Conservation (phyloP, 2,888 invertebrate genomes). For the Hofmannophila pseudospretella region DNA sequence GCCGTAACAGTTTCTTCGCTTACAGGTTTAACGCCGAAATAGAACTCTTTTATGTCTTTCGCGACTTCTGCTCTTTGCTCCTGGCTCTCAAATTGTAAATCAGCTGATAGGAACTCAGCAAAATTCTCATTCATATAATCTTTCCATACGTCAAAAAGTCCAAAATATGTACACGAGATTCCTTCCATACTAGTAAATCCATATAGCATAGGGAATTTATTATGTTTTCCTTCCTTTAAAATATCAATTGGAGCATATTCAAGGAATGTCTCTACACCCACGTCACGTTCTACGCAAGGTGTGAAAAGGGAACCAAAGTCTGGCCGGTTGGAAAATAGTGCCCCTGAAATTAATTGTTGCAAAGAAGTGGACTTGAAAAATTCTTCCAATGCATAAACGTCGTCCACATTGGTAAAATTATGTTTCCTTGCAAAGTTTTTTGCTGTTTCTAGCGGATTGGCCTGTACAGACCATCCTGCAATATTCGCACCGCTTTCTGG, state of each 20-base stretch:
- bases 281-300: constrained; percentile 21
- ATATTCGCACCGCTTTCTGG: constrained; percentile 39
- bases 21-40: constrained; percentile 29
- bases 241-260: constrained; percentile 33
- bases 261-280: constrained; percentile 26
- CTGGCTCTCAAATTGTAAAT: constrained; percentile 30
- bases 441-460: constrained; percentile 34
- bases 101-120: constrained; percentile 41
- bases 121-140: constrained; percentile 42
- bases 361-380: constrained; percentile 34
- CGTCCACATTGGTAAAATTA: constrained; percentile 27
- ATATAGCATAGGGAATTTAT: constrained; percentile 36
- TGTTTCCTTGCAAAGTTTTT: constrained; percentile 25
- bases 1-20: constrained; percentile 20
- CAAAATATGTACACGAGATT: constrained; percentile 19
- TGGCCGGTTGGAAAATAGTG: constrained; percentile 15
- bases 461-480: constrained; percentile 28
- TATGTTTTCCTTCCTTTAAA: constrained; percentile 25
- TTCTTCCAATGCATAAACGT: constrained; percentile 32
- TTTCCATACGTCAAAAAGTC: constrained; percentile 36
- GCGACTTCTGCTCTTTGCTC: constrained; percentile 28
- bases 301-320: constrained; percentile 19
- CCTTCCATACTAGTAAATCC: constrained; percentile 51
- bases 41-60: constrained; percentile 29
- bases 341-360: constrained; percentile 25